Evolutionary conservation across 2,797 vertebrate genomes (phyloP), one percentile per base, ranked within the genome.

Genomic region (Rhadinocentrus ornatus): DNA sequence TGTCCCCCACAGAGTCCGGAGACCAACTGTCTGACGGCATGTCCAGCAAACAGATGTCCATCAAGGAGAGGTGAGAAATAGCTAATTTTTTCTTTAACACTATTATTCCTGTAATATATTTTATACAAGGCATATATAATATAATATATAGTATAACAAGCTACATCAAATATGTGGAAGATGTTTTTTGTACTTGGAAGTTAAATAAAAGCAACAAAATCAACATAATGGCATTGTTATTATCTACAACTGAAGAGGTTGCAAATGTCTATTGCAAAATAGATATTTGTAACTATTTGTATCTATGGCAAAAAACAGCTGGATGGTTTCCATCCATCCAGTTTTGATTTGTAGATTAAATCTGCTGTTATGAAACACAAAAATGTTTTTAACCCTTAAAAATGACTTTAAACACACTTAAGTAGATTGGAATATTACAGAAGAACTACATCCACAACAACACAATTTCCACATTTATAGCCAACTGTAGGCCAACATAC

Each of bases 41-140:
- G 83, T 92, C 96, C 75, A 66, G 88, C 89, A 97, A 96, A 94
- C 96, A 96, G 0, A 97, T 99, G 97, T 99, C 97, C 13, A 98
- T 99, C 92, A 97, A 93, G 91, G 98, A 99, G 92, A 97, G 97
- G 98, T 98, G 94, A 89, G 85, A 68, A 12, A 20, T 34, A 54
- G 18, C 7, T 8, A 3, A 6, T 31, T 31, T 3, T 31, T 31
- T n/a, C n/a, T n/a, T n/a, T n/a, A n/a, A n/a, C n/a, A n/a, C n/a
- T n/a, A n/a, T n/a, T 31, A 31, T 37, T 22, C 12, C 22, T 37
- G 2, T 37, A 16, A 27, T 52, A 8, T 60, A 37, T 69, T 60
- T 2, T 7, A 29, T 29, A 41, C 2, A 16, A 1, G 39, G 18
- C 37, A 35, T 52, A 16, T 37, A 16, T 41, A 15, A 4, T 39